These are phyloP conservation scores for Holothuria scabra DNA, from an alignment of 53 echinoderm and acorn worm genomes.

Conservation along the genomic window DNA sequence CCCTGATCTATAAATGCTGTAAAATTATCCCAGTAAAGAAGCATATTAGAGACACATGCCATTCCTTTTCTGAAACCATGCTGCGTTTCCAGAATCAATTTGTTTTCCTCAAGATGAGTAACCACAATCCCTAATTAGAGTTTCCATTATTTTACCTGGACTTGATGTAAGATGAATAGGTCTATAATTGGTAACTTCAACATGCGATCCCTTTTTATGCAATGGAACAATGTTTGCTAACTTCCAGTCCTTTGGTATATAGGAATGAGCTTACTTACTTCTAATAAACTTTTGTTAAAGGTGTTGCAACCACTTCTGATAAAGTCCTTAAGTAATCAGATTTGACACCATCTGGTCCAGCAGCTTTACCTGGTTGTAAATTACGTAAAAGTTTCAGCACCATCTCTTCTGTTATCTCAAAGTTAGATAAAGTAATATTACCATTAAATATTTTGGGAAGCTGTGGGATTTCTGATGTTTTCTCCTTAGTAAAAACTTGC, in stretches of 20 bases:
- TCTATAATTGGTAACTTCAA: not conserved
- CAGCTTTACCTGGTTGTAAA: not conserved
- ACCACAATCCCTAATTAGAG: slow-evolving; percentile 4
- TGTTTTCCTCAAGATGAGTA: not conserved
- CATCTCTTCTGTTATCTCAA: slow-evolving; percentile 22
- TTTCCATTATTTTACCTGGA: slow-evolving; percentile 13
- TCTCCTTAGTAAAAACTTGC: not conserved
- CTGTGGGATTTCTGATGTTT: not conserved
- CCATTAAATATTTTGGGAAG: not conserved
- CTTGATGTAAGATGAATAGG: not conserved
- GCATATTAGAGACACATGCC: not conserved
- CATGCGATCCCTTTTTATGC: slow-evolving; percentile 2
- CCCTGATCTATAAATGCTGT: too few relatives aligned
- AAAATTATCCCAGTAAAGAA: too few relatives aligned
- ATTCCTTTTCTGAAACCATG: slow-evolving; percentile 1
- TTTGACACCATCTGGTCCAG: slow-evolving; percentile 5
- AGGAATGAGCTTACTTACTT: not conserved
- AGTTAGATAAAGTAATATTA: not conserved
- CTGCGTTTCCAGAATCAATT: slow-evolving; percentile 1
- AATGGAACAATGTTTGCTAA: not conserved
- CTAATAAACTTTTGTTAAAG: slow-evolving; percentile 4
- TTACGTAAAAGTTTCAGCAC: not conserved
- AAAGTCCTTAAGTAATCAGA: not conserved
- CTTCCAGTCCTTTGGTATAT: not conserved
- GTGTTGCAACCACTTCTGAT: not conserved